Evolutionary conservation across 2,113 vertebrate species (phyloP).

Genomic region (Potamarius usumacintae): DNA sequence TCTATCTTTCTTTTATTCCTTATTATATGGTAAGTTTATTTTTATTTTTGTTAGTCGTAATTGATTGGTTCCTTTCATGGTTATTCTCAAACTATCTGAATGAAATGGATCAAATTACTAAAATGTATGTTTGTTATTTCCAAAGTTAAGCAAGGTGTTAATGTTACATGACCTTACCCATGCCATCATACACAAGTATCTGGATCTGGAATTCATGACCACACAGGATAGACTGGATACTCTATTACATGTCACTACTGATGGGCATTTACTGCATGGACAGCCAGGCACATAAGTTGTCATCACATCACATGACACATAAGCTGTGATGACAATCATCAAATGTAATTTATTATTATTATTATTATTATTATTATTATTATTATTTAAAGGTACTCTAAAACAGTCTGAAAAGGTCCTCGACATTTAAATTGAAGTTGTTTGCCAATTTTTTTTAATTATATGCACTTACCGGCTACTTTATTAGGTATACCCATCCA

Average conservation of each 20-base stretch:
- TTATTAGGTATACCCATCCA: no score
- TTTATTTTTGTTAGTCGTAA: conserved; percentile 13
- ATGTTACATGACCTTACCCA: background rate
- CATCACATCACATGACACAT: conserved; percentile 37
- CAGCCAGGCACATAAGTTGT: background rate
- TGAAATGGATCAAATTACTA: background rate
- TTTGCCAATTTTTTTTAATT: no score
- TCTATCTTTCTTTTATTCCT: background rate
- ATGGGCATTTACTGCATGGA: conserved; percentile 9
- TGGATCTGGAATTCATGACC: background rate
- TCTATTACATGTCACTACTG: background rate
- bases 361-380: no score
- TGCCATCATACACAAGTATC: background rate
- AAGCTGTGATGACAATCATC: background rate
- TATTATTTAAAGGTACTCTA: conserved; percentile 35
- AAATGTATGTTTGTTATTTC: conserved; percentile 9
- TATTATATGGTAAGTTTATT: conserved; percentile 28
- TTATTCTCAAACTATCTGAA: background rate
- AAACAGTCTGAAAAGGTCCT: conserved; percentile 37
- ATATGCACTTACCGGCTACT: no score
- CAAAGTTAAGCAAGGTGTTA: background rate
- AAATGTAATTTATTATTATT: no score
- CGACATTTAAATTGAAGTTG: no score
- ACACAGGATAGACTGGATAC: background rate
- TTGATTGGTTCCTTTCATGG: background rate